Base-by-base conservation (phyloP, 2,888 invertebrate genomes). In the Eilema griseolum region DNA sequence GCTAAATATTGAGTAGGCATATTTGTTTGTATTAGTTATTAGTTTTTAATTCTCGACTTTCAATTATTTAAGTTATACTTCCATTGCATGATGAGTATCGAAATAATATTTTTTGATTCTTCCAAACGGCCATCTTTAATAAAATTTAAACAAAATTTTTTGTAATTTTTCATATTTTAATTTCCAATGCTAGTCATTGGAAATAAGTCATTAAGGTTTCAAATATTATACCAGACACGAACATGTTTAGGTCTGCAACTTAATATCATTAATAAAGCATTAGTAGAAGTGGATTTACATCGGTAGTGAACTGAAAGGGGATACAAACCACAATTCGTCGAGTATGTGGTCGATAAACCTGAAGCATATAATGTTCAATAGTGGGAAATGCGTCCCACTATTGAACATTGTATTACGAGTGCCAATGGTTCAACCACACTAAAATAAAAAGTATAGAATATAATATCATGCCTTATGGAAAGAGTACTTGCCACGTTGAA, bases 311-410 rank as follows among this genome's bases (percentile, higher is more conserved):
- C n/a, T 52, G n/a, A 52, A 52, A 52, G 52, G 52, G 52, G 52
- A n/a, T 52, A 52, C 52, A n/a, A 52, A 52, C 52, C 52, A n/a
- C 52, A 52, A 52, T 52, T n/a, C 10, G 52, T n/a, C 52, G 52
- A n/a, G 52, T 52, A n/a, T 52, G 52, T n/a, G 52, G 52, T n/a
- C 52, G 52, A 52, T 52, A 52, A n/a, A n/a, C n/a, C n/a, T 52
- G 52, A n/a, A 52, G n/a, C n/a, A 52, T 52, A 52, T 52, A n/a
- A 20, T n/a, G n/a, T n/a, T n/a, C n/a, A n/a, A n/a, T n/a, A n/a
- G n/a, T n/a, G n/a, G n/a, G n/a, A n/a, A n/a, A n/a, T n/a, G n/a
- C n/a, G n/a, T n/a, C n/a, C 20, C n/a, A n/a, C 52, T 52, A n/a
- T 52, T n/a, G 52, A 10, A n/a, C 10, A 2, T 10, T 52, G 10